Conservation (phyloP, 2,797 vertebrate species). For the Darevskia mixta region DNA sequence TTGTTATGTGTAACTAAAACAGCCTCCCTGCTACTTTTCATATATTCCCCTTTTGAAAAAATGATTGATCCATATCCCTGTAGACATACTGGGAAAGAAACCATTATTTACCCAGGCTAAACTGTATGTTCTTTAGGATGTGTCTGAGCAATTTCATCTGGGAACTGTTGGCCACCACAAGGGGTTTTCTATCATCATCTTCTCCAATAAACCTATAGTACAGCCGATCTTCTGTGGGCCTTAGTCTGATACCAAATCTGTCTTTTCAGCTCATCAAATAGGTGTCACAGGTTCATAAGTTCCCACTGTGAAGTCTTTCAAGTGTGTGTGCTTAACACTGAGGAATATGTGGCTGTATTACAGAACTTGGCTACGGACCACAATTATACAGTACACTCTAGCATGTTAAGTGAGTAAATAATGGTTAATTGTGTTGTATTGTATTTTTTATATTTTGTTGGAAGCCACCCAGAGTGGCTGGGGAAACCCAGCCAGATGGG, state of each 20-base stretch:
- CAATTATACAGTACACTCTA: too few relatives aligned
- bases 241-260: not conserved
- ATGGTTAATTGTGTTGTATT: too few relatives aligned
- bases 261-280: too few relatives aligned
- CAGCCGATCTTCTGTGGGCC: not conserved
- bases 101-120: not conserved
- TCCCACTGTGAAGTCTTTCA: too few relatives aligned
- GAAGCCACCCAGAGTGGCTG: too few relatives aligned
- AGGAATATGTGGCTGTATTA: too few relatives aligned
- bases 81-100: not conserved
- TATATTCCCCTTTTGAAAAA: not conserved
- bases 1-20: not conserved
- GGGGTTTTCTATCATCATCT: not conserved
- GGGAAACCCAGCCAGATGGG: too few relatives aligned
- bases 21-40: too few relatives aligned
- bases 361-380: too few relatives aligned
- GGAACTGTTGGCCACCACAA: not conserved
- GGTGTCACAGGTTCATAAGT: too few relatives aligned
- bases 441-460: not conserved
- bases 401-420: too few relatives aligned
- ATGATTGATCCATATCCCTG: not conserved
- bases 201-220: not conserved
- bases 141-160: not conserved
- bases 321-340: too few relatives aligned
- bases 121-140: not conserved